These are phyloP conservation scores for Mythimna impura DNA, from an alignment of 2,888 invertebrate species.

Conservation along the genomic window DNA sequence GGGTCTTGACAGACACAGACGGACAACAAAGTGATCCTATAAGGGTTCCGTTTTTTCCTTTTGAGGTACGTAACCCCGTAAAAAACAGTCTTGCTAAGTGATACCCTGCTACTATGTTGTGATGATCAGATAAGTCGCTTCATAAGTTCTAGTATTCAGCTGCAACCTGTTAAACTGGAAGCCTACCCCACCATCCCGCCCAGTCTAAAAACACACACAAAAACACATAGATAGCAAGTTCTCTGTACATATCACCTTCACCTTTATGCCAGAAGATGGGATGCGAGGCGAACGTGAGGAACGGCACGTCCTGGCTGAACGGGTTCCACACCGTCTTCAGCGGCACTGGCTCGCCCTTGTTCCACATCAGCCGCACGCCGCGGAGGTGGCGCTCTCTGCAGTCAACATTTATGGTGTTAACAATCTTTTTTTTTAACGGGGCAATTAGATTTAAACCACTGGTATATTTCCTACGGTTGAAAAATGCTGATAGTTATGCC, in stretches of 20 bases:
- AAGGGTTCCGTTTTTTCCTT: no score
- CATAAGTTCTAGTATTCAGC: background rate
- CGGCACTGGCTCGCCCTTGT: conserved; percentile 92
- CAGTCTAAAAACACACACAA: conserved; percentile 9
- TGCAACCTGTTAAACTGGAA: background rate
- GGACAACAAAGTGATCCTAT: no score
- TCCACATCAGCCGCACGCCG: conserved; percentile 95
- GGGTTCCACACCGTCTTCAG: conserved; percentile 96
- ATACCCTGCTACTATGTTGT: no score
- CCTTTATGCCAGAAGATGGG: conserved; percentile 94
- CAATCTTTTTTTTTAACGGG: background rate
- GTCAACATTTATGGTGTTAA: conserved; percentile 46
- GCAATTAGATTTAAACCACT: no score
- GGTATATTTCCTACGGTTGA: background rate
- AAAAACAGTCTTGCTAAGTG: no score
- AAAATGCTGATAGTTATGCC: background rate
- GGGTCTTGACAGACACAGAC: no score
- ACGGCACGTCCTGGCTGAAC: conserved; percentile 94
- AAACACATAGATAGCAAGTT: conserved; percentile 12
- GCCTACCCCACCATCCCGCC: background rate
- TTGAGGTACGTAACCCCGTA: no score
- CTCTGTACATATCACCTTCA: conserved; percentile 67
- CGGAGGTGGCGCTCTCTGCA: conserved; percentile 93
- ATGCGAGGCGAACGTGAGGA: conserved; percentile 94
- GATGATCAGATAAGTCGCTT: no score